Evolutionary conservation across 2,888 invertebrate species (phyloP), one percentile per base, ranked within the genome.

Genomic region (Rotaria sp.): DNA sequence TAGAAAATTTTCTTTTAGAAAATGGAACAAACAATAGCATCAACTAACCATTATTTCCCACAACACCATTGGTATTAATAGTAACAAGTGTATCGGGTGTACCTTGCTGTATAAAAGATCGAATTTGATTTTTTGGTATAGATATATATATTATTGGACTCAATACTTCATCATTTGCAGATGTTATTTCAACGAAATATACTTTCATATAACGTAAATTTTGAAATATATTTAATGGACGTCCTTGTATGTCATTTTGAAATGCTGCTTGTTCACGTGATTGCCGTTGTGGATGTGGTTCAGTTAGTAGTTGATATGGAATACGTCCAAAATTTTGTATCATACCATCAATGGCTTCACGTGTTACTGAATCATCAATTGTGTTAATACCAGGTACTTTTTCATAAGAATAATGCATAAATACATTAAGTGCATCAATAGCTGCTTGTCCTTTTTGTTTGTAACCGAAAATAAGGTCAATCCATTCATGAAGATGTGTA

Each of bases 331-430:
- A 92, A 88, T 92, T 92, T 87, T 91, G 91, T 80, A 92, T 92
- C 91, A 92, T 92, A 26, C 91, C 92, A 88, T 92, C 92, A 38
- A 93, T 92, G 3, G 93, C 93, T 88, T 93, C 93, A 84, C 93
- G 90, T 89, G 93, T 93, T 18, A 92, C 91, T 0, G 92, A 91
- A 90, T 93, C 93, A 55, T 89, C 89, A 24, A 94, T 90, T 10
- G 91, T 90, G 88, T 92, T 92, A 57, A 92, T 88, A 87, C 92
- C 92, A 13, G 92, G 91, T n/a, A 92, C 92, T 85, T 92, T 91
- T 89, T 92, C 92, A 88, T 92, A 92, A 10, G 91, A 90, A 91
- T 93, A 94, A 89, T 94, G 93, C 88, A 91, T 92, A 89, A 92
- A 92, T 38, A 88, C 87, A 89, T 92, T 92, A n/a, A 92, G 88